Percentiles rank a stretch among this genome's conserved stretches.
Evolutionary conservation across 2,888 invertebrate genomes (phyloP).

Genomic region (Calameuta pallipes): DNA sequence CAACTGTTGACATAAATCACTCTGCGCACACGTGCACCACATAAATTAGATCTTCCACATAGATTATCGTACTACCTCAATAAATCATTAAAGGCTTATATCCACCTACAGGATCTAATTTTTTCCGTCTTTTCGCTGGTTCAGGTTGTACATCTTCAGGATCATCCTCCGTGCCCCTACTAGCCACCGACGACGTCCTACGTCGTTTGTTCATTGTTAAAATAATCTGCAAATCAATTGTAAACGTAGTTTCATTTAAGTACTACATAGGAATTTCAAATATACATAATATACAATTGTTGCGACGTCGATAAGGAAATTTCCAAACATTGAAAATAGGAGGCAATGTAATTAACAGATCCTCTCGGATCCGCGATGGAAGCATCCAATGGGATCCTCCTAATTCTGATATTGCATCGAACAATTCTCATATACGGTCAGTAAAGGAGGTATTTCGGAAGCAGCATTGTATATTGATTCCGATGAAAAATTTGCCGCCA

Average conservation of each 20-base stretch:
- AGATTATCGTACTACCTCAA: not conserved
- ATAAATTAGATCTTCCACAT: not conserved
- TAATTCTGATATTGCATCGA: not conserved
- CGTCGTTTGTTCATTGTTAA: conserved; percentile 80
- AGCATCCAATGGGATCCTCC: not conserved
- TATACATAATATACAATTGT: not conserved
- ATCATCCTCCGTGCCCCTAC: conserved; percentile 78
- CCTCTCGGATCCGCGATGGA: not conserved
- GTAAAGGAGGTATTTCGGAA: not conserved
- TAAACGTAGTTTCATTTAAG: not conserved
- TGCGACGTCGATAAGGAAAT: not conserved
- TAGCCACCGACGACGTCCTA: conserved; percentile 85
- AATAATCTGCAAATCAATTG: conserved; percentile 31
- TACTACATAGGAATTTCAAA: not conserved
- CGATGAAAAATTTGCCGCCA: not conserved
- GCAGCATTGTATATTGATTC: not conserved
- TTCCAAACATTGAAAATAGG: not conserved
- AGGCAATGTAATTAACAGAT: not conserved
- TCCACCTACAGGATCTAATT: conserved; percentile 78
- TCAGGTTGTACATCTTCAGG: conserved; percentile 74
- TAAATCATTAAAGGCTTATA: conserved; percentile 1
- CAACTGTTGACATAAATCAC: conserved; percentile 89
- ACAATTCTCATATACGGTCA: not conserved
- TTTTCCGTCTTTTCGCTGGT: conserved; percentile 73
- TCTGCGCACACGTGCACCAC: conserved; percentile 66